Evolutionary conservation across 2,113 vertebrate genomes (phyloP).

Genomic region (Pseudolaguvia tuberculata): DNA sequence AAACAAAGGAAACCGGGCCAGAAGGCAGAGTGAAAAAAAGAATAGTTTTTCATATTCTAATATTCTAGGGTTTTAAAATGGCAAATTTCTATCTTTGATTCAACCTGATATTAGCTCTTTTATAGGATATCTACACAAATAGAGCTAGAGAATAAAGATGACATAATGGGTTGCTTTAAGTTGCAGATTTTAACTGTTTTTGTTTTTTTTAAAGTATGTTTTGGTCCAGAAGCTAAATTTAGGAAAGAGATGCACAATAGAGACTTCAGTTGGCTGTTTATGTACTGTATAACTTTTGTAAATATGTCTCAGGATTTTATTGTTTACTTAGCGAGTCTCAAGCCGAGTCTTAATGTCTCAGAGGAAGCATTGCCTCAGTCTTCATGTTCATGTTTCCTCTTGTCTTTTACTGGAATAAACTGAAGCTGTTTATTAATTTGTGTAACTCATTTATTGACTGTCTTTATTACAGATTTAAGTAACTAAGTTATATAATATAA

Average conservation of each 20-base stretch:
- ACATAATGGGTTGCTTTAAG: neutral
- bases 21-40: constrained; percentile 62
- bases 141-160: neutral
- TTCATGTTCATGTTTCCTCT: neutral
- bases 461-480: neutral
- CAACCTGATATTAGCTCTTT: neutral
- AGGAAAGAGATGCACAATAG: neutral
- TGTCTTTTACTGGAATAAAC: constrained; percentile 16
- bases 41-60: no score
- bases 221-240: neutral
- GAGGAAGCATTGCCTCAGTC: neutral
- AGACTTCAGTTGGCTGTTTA: neutral
- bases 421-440: neutral
- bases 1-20: constrained; percentile 57
- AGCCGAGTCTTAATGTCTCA: neutral
- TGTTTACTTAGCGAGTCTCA: constrained; percentile 2
- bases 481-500: neutral
- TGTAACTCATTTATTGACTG: neutral
- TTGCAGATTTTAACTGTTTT: no score
- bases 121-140: neutral
- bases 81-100: neutral
- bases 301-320: constrained; percentile 8
- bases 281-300: constrained; percentile 16
- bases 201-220: no score
- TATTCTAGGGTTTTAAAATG: neutral